A percentile compares a stretch with the other conserved stretches of the same genome.
Conservation (phyloP, 2,888 invertebrate species). For the Lymantria monacha region DNA sequence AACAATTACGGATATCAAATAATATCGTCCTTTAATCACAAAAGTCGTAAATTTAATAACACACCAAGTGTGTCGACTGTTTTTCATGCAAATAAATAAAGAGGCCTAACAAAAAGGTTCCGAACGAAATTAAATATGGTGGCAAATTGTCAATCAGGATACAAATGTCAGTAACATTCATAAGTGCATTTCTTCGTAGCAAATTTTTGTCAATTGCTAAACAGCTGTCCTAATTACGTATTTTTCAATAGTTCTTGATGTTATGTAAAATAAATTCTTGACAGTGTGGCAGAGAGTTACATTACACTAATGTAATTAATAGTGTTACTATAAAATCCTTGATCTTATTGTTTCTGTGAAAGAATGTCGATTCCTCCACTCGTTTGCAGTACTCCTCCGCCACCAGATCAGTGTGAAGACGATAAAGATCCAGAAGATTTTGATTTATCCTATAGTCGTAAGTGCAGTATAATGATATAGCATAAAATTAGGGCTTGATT, state of each 20-base stretch:
- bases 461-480: conserved; percentile 33
- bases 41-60: too few relatives aligned
- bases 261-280: conserved; percentile 18
- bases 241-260: conserved; percentile 12
- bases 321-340: conserved; percentile 30
- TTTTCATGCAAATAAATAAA: too few relatives aligned
- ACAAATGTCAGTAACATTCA: conserved; percentile 26
- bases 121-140: conserved; percentile 28
- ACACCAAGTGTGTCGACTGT: too few relatives aligned
- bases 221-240: conserved; percentile 66
- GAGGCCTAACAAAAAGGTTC: not conserved
- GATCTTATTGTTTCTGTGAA: conserved; percentile 30
- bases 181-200: conserved; percentile 43
- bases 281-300: conserved; percentile 9
- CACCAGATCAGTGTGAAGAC: conserved; percentile 84
- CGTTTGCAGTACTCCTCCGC: conserved; percentile 85
- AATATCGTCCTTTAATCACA: too few relatives aligned
- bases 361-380: conserved; percentile 85
- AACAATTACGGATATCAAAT: too few relatives aligned
- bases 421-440: conserved; percentile 82
- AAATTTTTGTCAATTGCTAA: conserved; percentile 64
- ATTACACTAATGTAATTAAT: conserved; percentile 27
- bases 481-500: not conserved
- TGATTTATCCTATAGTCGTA: conserved; percentile 70
- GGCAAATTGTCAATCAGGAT: conserved; percentile 14